Evolutionary conservation across 2,113 vertebrate genomes (phyloP).

Genomic region (Edolisoma coerulescens): DNA sequence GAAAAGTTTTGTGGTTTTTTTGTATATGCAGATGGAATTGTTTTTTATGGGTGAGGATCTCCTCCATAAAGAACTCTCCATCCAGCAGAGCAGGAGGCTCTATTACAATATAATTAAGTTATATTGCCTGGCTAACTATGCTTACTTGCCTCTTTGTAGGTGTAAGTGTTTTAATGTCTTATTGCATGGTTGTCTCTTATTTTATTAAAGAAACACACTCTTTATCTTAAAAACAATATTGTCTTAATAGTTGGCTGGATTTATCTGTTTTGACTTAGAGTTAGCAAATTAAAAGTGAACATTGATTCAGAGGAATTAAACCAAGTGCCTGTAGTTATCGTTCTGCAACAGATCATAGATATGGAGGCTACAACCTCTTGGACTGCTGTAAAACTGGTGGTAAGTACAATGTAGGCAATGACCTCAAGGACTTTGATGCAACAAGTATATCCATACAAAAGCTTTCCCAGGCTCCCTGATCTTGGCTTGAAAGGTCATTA

Average conservation of each 20-base stretch:
- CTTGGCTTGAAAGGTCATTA: background rate
- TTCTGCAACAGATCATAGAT: background rate
- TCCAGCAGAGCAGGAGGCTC: background rate
- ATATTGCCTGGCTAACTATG: background rate
- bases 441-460: background rate
- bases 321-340: background rate
- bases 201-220: background rate
- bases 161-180: background rate
- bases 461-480: conserved; percentile 5
- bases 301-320: background rate
- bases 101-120: background rate
- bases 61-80: background rate
- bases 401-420: background rate
- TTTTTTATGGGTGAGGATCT: background rate
- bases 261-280: background rate
- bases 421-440: background rate
- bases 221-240: background rate
- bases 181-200: background rate
- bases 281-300: background rate
- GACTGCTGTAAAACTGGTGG: background rate
- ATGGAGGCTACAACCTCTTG: background rate
- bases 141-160: background rate
- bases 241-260: background rate
- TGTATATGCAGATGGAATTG: background rate
- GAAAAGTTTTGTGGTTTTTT: background rate